Base-by-base conservation (phyloP, 2,797 vertebrate genomes). In the Cercopithecus petaurista region DNA sequence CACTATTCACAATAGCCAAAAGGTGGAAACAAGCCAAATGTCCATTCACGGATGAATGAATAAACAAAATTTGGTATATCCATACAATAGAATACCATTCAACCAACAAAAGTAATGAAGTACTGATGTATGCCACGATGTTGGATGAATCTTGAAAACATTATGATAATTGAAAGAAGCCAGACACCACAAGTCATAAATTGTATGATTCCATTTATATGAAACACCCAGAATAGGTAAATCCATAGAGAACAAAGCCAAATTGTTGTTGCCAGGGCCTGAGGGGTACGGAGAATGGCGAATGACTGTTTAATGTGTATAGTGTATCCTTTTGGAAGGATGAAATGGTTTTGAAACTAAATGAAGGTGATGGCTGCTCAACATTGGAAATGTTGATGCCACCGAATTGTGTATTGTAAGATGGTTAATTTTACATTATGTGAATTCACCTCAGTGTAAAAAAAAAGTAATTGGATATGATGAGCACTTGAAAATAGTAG, bases 281-380 rank as follows among this genome's bases (percentile, higher is more conserved):
- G 4, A 0, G 28, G 13, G 3, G 61, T 2, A 36, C 0, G 7
- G 30, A 15, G 36, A n/a, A 43, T 28, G 15, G 4, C 22, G 28
- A 67, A 21, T 82, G 81, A 72, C 48, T n/a, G 33, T 12, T 76
- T 46, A 50, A 43, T 30, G 12, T 11, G 11, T 22, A 1, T 24
- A 13, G 9, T 33, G 5, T 76, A 24, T 36, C 70, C 50, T 87
- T 70, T 61, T 30, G 10, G 24, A 48, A 59, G 22, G 59, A 50
- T 7, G 24, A 87, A 70, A 80, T 15, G 24, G 5, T 77, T 88
- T 28, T 24, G 36, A 46, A 89, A 75, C 7, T 57, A 79, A 28
- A 88, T n/a, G 48, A 70, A 79, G 9, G 19, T 79, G 43, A 72
- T 30, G 15, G 17, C 46, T 50, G 55, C 17, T 55, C 50, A 83